Base-by-base conservation (phyloP, 92 coral and sea anemone species). In the Blastomussa wellsi region DNA sequence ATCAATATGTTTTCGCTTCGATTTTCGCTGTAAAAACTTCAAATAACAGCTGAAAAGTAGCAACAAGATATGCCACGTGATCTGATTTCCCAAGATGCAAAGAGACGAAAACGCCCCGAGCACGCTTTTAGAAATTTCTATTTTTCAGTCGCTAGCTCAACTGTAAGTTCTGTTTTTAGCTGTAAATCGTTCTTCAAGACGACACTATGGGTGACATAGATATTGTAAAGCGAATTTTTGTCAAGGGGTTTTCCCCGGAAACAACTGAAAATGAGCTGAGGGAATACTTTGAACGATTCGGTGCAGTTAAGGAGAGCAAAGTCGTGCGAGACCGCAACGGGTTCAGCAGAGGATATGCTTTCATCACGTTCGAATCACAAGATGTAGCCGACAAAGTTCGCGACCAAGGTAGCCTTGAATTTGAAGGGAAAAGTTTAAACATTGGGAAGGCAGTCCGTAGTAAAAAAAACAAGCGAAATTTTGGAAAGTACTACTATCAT, bases 271-370 rank as follows among this genome's bases (percentile, higher is more conserved):
- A 90, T 88, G 99, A 97, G 82, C 89, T 97, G 76, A 88, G 93
- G 70, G 81, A 87, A 76, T 97, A 95, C 81, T 97, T 97, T 81
- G 98, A 97, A 86, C 93, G 88, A 38, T 97, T 84, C 79, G 99
- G 99, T 72, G 72, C 92, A 0, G 99, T 97, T 81, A 95, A 95
- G 76, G 93, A 93, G 75, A 92, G 93, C 81, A 97, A 97, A 82
- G 95, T 97, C 75, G 99, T 97, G 22, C 92, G 93, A 75, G 99
- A 97, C 84, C 93, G 95, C 85, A 93, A 93, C 89, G 99, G 99
- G 39, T 90, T 93, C 75, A 95, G 98, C 89, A 97, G 95, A 79
- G 98, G 98, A 17, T 97, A 97, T 57, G 99, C 97, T 68, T 97
- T 97, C 86, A 95, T 97, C 53, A 97, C 99, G 31, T 97, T 97